A percentile compares a stretch with the other conserved stretches of the same genome.
Conservation (phyloP, 2,797 vertebrate species). For the Sparus aurata region DNA sequence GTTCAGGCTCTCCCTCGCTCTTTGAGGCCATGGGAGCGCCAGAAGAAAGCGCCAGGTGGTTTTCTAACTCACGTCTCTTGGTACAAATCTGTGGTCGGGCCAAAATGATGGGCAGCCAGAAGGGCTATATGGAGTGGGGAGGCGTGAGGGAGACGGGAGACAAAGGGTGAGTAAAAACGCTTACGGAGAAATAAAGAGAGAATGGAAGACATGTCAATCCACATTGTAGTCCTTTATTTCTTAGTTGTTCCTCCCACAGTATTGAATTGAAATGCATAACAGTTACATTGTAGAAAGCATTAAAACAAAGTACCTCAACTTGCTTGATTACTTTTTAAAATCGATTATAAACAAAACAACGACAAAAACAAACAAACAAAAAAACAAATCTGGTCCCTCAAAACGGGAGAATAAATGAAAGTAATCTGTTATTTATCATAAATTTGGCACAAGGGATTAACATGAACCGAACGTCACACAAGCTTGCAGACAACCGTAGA, state of each 20-base stretch:
- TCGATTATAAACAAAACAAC: conserved; percentile 98
- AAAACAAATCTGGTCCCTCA: conserved; percentile 93
- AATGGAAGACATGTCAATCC: conserved; percentile 72
- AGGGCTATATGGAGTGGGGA: conserved; percentile 33
- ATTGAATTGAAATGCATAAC: conserved; percentile 99
- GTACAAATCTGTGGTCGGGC: conserved; percentile 53
- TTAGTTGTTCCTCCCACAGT: conserved; percentile 98
- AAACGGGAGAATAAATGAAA: conserved; percentile 94
- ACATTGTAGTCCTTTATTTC: conserved; percentile 99
- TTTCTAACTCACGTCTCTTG: conserved; percentile 67
- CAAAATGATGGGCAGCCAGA: conserved; percentile 67
- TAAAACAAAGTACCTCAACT: conserved; percentile 99
- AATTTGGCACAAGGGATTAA: conserved; percentile 98
- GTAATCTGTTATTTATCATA: conserved; percentile 94
- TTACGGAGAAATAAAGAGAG: conserved; percentile 40
- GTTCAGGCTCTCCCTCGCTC: conserved; percentile 77
- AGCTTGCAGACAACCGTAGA: conserved; percentile 98
- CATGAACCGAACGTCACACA: conserved; percentile 98
- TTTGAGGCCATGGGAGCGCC: conserved; percentile 80
- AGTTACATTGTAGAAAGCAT: conserved; percentile 99
- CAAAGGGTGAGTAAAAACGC: conserved; percentile 35
- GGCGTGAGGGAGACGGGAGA: conserved; percentile 25
- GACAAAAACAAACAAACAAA: conserved; percentile 90
- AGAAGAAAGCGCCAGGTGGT: conserved; percentile 80
- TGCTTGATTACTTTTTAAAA: conserved; percentile 96